Evolutionary conservation across 1,140 invertebrate genomes (phyloP).

Genomic region (Acromyrmex heyeri): DNA sequence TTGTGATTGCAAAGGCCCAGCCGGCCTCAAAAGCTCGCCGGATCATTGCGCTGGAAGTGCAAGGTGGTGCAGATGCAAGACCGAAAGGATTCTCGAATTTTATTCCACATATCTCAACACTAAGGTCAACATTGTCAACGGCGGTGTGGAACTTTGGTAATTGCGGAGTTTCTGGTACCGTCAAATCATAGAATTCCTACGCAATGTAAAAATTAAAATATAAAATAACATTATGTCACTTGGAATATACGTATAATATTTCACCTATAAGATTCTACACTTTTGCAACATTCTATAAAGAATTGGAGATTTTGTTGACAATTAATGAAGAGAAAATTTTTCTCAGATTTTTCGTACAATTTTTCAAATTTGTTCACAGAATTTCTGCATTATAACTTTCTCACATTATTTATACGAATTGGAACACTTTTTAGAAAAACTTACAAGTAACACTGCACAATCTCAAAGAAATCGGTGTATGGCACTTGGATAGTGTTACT

Average conservation of each 20-base stretch:
- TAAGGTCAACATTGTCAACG: conserved; percentile 97
- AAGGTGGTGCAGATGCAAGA: conserved; percentile 98
- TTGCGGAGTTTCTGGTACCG: conserved; percentile 89
- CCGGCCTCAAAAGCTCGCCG: conserved; percentile 97
- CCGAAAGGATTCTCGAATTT: conserved; percentile 99
- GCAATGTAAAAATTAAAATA: neutral
- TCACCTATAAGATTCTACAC: no score
- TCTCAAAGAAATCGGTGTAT: no score
- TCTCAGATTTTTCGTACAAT: no score
- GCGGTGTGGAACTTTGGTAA: conserved; percentile 97
- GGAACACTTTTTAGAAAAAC: no score
- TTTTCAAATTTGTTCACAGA: no score
- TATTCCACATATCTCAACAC: conserved; percentile 96
- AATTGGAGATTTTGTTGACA: neutral
- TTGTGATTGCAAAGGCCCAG: conserved; percentile 98
- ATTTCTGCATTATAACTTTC: no score
- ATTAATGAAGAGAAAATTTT: neutral
- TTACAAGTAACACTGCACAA: no score
- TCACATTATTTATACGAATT: no score
- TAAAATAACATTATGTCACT: neutral
- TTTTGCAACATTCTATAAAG: neutral
- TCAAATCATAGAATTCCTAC: conserved; percentile 88
- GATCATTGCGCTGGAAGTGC: conserved; percentile 98
- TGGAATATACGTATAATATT: no score
- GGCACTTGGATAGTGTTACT: no score